phyloP scores from a whole-genome alignment of 2,113 vertebrate species.

The Cyrtonyx montezumae region DNA sequence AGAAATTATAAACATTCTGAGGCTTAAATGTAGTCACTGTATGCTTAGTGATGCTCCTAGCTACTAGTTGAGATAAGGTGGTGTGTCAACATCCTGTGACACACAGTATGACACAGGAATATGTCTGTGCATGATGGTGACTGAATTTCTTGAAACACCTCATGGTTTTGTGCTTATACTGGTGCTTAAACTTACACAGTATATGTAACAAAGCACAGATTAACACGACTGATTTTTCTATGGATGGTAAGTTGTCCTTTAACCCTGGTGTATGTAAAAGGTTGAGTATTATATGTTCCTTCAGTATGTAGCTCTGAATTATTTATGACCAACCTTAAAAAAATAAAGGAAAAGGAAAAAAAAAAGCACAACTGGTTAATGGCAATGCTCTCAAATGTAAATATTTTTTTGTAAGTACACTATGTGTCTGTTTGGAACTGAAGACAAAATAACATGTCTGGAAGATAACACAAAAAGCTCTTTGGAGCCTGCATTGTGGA shows the following conservation, averaged over 20 bases:
- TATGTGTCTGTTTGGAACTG: background rate
- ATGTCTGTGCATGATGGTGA: background rate
- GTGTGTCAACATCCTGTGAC: background rate
- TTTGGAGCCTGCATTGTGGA: background rate
- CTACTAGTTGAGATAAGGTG: background rate
- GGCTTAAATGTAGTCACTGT: background rate
- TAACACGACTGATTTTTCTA: background rate
- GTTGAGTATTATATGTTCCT: background rate
- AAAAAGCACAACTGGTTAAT: background rate
- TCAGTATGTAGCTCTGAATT: conserved; percentile 35
- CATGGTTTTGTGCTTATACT: background rate
- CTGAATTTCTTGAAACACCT: background rate
- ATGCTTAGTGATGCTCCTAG: background rate
- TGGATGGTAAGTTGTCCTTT: background rate
- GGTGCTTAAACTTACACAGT: accelerated
- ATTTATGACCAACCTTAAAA: conserved; percentile 65
- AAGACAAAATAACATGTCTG: conserved; percentile 42
- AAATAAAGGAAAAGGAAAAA: background rate
- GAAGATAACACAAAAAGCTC: background rate
- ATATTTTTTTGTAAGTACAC: background rate
- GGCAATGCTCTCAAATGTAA: conserved; percentile 45
- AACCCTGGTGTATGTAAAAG: background rate
- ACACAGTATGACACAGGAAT: background rate
- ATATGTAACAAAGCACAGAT: background rate
- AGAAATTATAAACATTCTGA: background rate